These are phyloP conservation scores for Sciurus vulgaris DNA, from an alignment of 2,797 vertebrate species.

Conservation along the genomic window DNA sequence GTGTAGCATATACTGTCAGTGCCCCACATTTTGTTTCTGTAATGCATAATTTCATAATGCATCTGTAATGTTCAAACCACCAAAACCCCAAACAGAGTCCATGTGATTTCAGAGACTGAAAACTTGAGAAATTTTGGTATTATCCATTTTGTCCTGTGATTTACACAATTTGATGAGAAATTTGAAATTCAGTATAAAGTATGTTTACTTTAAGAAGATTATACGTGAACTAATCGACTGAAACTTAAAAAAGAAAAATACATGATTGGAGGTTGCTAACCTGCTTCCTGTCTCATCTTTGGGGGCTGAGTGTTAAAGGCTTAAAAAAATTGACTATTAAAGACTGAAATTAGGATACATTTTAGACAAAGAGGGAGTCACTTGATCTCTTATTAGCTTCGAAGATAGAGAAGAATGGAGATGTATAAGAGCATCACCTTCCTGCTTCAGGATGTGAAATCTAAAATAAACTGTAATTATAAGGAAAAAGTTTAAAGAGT, in stretches of 20 bases:
- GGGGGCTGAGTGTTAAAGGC: constrained; percentile 50
- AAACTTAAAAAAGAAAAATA: background rate
- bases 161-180: constrained; percentile 27
- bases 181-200: constrained; percentile 18
- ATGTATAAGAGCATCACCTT: constrained; percentile 27
- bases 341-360: constrained; percentile 79
- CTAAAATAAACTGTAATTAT: constrained; percentile 54
- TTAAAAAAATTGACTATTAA: constrained; percentile 57
- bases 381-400: constrained; percentile 79
- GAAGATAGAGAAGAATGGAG: constrained; percentile 78
- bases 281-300: constrained; percentile 68
- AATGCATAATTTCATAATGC: no score
- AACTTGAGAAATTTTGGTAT: constrained; percentile 42
- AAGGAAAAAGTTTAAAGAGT: constrained; percentile 79
- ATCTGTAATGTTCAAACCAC: constrained; percentile 10
- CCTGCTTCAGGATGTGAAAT: constrained; percentile 40
- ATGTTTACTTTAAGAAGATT: constrained; percentile 58
- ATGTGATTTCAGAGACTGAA: constrained; percentile 51
- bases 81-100: background rate
- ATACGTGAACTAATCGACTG: constrained; percentile 37
- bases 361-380: constrained; percentile 85
- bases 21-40: constrained; percentile 41
- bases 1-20: background rate
- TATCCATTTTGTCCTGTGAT: constrained; percentile 47
- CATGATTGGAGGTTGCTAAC: constrained; percentile 79